Percentiles rank a stretch among this genome's conserved stretches.
Evolutionary conservation across 2,888 invertebrate species (phyloP).

Genomic region (Mechanitis mazaeus): DNA sequence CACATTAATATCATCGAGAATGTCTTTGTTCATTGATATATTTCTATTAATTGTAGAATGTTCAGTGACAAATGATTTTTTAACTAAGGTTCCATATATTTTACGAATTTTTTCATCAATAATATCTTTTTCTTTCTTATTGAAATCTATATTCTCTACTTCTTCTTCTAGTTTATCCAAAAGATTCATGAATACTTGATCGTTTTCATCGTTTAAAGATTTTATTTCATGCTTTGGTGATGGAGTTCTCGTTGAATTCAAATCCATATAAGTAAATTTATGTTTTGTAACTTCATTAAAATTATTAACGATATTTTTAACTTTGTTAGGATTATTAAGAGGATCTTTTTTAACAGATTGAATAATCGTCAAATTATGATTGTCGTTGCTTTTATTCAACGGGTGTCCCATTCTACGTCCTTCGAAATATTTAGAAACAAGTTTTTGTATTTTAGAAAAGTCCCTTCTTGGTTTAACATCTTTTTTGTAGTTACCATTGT

Average conservation of each 20-base stretch:
- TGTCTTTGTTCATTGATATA: conserved; percentile 6
- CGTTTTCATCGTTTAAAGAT: conserved; percentile 31
- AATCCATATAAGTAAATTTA: conserved; percentile 4
- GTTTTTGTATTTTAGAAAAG: conserved; percentile 42
- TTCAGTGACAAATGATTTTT: conserved; percentile 10
- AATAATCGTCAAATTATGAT: not conserved
- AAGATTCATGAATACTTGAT: conserved; percentile 47
- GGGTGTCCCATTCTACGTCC: conserved; percentile 26
- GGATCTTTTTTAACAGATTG: not conserved
- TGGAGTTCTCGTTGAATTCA: conserved; percentile 14
- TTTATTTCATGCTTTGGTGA: not conserved
- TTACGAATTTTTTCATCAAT: conserved; percentile 57
- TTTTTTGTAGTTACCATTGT: conserved; percentile 30
- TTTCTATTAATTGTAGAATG: not conserved
- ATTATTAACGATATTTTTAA: not conserved
- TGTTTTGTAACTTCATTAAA: not conserved
- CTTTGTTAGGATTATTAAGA: not conserved
- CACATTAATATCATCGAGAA: not conserved
- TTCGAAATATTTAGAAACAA: conserved; percentile 43
- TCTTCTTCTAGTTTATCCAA: conserved; percentile 54
- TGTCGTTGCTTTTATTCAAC: conserved; percentile 3
- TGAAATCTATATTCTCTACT: conserved; percentile 49
- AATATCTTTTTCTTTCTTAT: conserved; percentile 47
- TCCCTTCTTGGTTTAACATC: conserved; percentile 52
- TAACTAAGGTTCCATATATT: conserved; percentile 41